A percentile compares a stretch with the other conserved stretches of the same genome.
These are phyloP conservation scores for Volucella bombylans DNA, from an alignment of 2,888 invertebrate species.

Conservation along the genomic window DNA sequence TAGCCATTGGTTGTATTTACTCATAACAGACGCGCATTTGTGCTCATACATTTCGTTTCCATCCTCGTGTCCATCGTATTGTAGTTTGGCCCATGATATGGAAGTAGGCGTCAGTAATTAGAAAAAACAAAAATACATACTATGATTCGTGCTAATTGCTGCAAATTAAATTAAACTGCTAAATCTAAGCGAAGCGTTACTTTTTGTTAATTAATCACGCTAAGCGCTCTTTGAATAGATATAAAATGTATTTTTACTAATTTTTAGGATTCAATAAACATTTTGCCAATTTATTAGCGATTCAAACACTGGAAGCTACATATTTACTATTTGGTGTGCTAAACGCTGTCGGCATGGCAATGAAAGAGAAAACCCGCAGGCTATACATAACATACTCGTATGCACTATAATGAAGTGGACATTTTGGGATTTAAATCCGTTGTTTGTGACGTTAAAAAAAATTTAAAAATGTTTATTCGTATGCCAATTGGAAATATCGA, in stretches of 20 bases:
- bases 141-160: conserved; percentile 48
- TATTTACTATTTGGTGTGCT: neutral
- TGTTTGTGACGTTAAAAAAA: too few relatives aligned
- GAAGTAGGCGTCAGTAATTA: conserved; percentile 8
- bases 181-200: conserved; percentile 28
- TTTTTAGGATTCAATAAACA: neutral
- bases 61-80: conserved; percentile 13
- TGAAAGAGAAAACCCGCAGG: too few relatives aligned
- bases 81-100: conserved; percentile 17
- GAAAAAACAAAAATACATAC: conserved; percentile 25
- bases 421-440: too few relatives aligned
- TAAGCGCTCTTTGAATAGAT: neutral
- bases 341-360: too few relatives aligned
- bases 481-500: too few relatives aligned
- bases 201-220: conserved; percentile 38
- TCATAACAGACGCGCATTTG: conserved; percentile 28
- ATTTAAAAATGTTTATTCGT: too few relatives aligned
- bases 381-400: too few relatives aligned
- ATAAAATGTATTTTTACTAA: conserved; percentile 4
- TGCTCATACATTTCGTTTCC: conserved; percentile 4
- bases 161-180: conserved; percentile 54
- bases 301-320: neutral
- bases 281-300: neutral
- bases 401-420: too few relatives aligned
- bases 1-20: neutral